These are phyloP conservation scores for Cyprinodon tularosa DNA, from an alignment of 2,113 vertebrate genomes.

Conservation along the genomic window DNA sequence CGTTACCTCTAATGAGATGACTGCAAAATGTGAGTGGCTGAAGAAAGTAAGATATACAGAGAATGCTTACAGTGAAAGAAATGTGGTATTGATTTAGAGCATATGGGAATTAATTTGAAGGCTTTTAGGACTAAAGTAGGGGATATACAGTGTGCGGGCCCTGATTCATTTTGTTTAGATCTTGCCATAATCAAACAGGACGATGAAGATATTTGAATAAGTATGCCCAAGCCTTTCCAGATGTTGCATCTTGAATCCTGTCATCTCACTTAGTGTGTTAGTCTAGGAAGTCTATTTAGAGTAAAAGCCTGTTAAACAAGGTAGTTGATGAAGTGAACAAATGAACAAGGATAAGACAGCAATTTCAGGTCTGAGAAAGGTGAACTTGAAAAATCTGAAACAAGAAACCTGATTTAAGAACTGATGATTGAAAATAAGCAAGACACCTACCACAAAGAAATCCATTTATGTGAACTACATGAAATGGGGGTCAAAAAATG, in stretches of 20 bases:
- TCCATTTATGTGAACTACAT: too few species aligned
- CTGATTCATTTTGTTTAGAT: slow-evolving; percentile 71
- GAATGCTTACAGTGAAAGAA: slow-evolving; percentile 54
- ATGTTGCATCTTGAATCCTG: slow-evolving; percentile 73
- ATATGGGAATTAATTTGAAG: slow-evolving; percentile 66
- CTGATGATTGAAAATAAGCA: too few species aligned
- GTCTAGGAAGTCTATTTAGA: slow-evolving; percentile 66
- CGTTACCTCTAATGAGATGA: slow-evolving; percentile 51
- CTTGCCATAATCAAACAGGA: slow-evolving; percentile 50
- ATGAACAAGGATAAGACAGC: too few species aligned
- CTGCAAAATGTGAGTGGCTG: slow-evolving; percentile 58
- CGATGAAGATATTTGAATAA: slow-evolving; percentile 58
- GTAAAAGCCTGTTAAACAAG: slow-evolving; percentile 68
- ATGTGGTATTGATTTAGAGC: slow-evolving; percentile 68
- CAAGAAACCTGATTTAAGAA: too few species aligned
- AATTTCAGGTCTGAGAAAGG: too few species aligned
- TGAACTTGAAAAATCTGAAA: too few species aligned
- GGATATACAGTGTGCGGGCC: slow-evolving; percentile 37
- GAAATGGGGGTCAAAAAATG: too few species aligned
- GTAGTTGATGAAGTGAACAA: slow-evolving; percentile 10
- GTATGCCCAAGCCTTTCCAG: slow-evolving; percentile 71
- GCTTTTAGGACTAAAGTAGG: slow-evolving; percentile 65
- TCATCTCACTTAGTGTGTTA: slow-evolving; percentile 72
- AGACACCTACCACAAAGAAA: too few species aligned
- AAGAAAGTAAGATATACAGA: slow-evolving; percentile 58